Conservation (phyloP, 2,888 invertebrate species). For the Caenorhabditis angaria region DNA sequence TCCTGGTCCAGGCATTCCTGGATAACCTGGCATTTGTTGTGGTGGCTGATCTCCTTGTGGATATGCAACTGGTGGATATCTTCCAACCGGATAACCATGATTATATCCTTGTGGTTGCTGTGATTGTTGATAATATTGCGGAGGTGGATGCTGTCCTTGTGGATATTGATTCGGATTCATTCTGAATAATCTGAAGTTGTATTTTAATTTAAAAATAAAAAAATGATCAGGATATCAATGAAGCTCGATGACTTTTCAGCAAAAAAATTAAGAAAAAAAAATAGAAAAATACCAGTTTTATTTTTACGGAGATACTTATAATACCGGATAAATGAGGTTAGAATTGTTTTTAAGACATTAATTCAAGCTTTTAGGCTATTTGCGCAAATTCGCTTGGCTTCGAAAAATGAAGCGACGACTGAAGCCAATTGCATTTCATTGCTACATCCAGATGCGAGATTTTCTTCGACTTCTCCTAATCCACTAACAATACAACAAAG, state of each 20-base stretch:
- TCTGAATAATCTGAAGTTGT: neutral
- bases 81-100: constrained; percentile 5
- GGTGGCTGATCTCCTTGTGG: constrained; percentile 4
- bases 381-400: constrained; percentile 42
- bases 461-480: constrained; percentile 40
- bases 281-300: neutral
- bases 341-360: neutral
- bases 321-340: neutral
- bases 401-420: constrained; percentile 86
- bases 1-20: neutral
- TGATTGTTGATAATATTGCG: constrained; percentile 10
- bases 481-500: constrained; percentile 23
- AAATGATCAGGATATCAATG: neutral
- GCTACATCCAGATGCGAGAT: constrained; percentile 26
- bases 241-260: constrained; percentile 8
- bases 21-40: neutral
- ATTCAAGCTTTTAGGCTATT: neutral
- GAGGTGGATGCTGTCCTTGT: constrained; percentile 13
- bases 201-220: constrained; percentile 1
- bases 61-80: constrained; percentile 16
- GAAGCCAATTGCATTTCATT: constrained; percentile 87
- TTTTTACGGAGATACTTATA: neutral
- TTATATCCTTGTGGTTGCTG: neutral
- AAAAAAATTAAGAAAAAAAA: neutral
- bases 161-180: constrained; percentile 34